Base-by-base conservation (phyloP, 2,888 invertebrate genomes). In the Steinernema scapterisci region DNA sequence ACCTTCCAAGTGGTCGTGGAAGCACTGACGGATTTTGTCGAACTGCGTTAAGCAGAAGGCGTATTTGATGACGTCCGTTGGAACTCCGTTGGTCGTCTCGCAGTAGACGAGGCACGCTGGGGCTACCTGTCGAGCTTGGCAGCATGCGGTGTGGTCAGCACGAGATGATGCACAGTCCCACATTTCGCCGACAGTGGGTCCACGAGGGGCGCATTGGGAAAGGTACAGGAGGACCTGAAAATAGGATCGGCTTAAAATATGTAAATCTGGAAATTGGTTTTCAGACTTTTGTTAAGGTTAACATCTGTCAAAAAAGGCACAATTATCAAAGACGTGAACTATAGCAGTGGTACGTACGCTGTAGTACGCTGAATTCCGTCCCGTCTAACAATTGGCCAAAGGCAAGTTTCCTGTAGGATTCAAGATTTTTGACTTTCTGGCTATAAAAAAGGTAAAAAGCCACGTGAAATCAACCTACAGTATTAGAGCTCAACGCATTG, bases 111-210 rank as follows among this genome's bases (percentile, higher is more conserved):
- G 81, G 71, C 86, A 86, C n/a, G 80, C 80, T 9, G 80, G 79
- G 21, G 77, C 73, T 9, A 85, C 85, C 25, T 74, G 74, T 13
- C 73, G 70, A 0, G 52, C 73, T 21, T 23, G 27, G 72, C 86
- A 86, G 73, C 86, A 86, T 5, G 63, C 70, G 13, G 76, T 75
- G 76, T 86, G 86, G 72, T 86, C 84, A 27, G 81, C 85, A 52
- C 86, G 75, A 13, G 81, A 80, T 0, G 85, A 86, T 3, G 86
- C 86, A 70, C 86, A 86, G 71, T 86, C 86, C 86, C 86, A 85
- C 86, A 86, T 86, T 75, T 84, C 84, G 45, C 86, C 86, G 45
- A 86, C 86, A 7, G 86, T 86, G 44, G 86, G 86, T 46, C 86
- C 86, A 38, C 81, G 80, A 5, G 86, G 80, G 1, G 80, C 78